These are phyloP conservation scores for Darevskia nairensis DNA, from an alignment of 2,797 vertebrate species.

Conservation along the genomic window DNA sequence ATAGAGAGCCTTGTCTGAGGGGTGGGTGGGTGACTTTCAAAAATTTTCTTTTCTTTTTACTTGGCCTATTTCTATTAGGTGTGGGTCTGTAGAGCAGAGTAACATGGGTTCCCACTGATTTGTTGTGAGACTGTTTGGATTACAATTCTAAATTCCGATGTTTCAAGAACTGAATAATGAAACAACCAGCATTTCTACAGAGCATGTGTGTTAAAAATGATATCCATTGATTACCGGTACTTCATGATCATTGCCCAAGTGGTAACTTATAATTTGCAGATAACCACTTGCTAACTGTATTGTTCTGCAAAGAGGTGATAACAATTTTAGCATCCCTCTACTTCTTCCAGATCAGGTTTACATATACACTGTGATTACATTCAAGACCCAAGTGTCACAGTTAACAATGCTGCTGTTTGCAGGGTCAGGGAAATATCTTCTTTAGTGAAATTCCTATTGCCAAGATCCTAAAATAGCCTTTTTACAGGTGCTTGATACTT, in stretches of 20 bases:
- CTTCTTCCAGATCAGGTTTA: background rate
- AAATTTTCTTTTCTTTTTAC: constrained; percentile 44
- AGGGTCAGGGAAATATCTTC: background rate
- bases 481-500: background rate
- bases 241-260: background rate
- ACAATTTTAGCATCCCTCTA: too few species aligned
- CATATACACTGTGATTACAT: too few species aligned
- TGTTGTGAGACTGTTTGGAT: constrained; percentile 49
- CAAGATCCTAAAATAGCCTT: background rate
- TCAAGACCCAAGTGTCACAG: background rate
- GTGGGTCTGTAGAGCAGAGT: constrained; percentile 35
- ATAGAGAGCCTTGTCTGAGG: constrained; percentile 52
- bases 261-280: too few species aligned
- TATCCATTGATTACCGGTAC: background rate
- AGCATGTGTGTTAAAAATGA: background rate
- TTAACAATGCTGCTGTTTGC: background rate
- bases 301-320: too few species aligned
- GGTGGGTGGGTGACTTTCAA: constrained; percentile 46
- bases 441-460: constrained; percentile 10
- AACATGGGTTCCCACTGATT: constrained; percentile 51
- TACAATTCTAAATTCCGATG: constrained; percentile 16
- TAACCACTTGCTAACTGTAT: background rate
- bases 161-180: background rate
- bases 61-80: constrained; percentile 52
- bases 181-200: background rate